These are phyloP conservation scores for Fulmarus glacialis DNA, from an alignment of 2,113 vertebrate genomes.

Conservation along the genomic window DNA sequence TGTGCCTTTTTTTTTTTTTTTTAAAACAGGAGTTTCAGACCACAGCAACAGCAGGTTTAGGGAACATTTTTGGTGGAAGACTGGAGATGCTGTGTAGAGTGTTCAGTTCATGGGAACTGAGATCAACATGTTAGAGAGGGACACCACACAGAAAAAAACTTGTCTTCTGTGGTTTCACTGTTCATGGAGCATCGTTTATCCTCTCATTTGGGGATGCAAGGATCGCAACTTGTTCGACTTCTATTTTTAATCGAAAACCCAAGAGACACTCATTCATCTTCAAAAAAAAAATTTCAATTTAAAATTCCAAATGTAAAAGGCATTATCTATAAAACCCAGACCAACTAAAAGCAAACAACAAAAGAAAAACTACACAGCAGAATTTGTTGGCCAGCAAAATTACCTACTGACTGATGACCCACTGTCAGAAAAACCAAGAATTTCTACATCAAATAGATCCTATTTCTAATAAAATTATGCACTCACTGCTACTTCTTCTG, in stretches of 20 bases:
- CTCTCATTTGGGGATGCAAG: neutral
- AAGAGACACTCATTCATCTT: neutral
- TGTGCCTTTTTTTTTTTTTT: neutral
- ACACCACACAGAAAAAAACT: too few relatives aligned
- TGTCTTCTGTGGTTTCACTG: neutral
- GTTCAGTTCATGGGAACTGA: neutral
- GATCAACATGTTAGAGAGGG: neutral
- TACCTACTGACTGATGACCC: neutral
- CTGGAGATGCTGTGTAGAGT: neutral
- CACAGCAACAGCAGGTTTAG: neutral
- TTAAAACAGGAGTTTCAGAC: neutral
- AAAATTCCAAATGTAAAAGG: neutral
- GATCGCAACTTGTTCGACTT: neutral
- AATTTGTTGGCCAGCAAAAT: neutral
- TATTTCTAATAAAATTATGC: neutral
- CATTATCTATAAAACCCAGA: neutral
- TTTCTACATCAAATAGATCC: neutral
- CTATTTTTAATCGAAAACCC: neutral
- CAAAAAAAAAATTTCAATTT: neutral
- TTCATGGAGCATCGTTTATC: neutral
- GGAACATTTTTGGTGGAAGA: neutral
- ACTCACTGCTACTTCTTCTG: neutral
- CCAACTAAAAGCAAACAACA: neutral
- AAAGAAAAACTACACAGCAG: neutral
- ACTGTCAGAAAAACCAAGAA: neutral